These are phyloP conservation scores for Champsocephalus esox DNA, from an alignment of 2,797 vertebrate species.

Conservation along the genomic window DNA sequence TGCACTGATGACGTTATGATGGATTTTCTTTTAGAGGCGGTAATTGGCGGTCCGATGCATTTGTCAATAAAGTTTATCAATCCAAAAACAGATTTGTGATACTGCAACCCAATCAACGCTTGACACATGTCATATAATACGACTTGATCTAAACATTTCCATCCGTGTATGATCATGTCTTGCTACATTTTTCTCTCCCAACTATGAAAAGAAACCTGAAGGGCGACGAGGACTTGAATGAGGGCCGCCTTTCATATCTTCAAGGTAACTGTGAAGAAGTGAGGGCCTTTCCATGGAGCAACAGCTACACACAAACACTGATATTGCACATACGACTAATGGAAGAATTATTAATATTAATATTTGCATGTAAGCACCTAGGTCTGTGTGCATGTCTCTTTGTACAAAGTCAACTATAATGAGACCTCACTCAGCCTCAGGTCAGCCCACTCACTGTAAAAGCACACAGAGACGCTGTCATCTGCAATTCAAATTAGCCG, in stretches of 20 bases:
- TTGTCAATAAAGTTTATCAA: background rate
- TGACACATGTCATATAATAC: background rate
- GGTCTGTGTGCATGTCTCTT: constrained; percentile 1
- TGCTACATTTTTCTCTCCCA: background rate
- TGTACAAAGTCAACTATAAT: constrained; percentile 43
- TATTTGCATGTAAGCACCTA: background rate
- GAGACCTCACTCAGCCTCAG: constrained; percentile 38
- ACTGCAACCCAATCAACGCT: background rate
- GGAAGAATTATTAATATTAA: constrained; percentile 6
- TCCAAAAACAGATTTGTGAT: background rate
- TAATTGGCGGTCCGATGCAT: background rate
- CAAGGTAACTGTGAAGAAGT: background rate
- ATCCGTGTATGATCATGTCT: background rate
- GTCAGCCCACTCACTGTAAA: constrained; percentile 53
- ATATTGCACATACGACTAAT: constrained; percentile 12
- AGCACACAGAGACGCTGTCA: constrained; percentile 19
- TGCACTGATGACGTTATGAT: background rate
- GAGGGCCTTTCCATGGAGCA: background rate
- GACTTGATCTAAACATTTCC: background rate
- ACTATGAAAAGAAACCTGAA: background rate
- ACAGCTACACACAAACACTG: background rate
- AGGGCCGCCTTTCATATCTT: background rate
- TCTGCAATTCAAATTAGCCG: constrained; percentile 71
- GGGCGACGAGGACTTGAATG: background rate
- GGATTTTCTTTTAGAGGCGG: background rate